Conservation (phyloP, 2,113 vertebrate genomes). For the Solenodon paradoxus region DNA sequence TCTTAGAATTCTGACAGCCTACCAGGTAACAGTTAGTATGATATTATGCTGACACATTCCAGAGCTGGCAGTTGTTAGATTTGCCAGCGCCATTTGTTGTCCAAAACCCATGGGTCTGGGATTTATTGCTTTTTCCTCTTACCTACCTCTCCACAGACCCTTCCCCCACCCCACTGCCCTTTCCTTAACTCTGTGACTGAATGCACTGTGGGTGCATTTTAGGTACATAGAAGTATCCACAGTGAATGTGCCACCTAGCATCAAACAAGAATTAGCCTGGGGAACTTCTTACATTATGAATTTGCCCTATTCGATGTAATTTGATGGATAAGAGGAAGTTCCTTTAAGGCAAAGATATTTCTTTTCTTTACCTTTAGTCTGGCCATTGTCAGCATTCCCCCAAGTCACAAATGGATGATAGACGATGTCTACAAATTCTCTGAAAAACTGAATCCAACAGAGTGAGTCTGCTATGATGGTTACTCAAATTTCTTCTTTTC, state of each 20-base stretch:
- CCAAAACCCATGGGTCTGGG: constrained; percentile 61
- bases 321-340: not conserved
- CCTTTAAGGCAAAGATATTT: not conserved
- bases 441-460: not conserved
- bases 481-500: not conserved
- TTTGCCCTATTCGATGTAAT: not conserved
- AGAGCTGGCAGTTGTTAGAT: constrained; percentile 76
- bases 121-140: constrained; percentile 74
- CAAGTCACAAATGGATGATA: not conserved
- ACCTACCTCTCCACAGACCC: constrained; percentile 22
- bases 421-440: not conserved
- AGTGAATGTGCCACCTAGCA: not conserved
- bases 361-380: not conserved
- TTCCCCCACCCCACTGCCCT: not conserved
- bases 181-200: constrained; percentile 42
- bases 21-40: constrained; percentile 80
- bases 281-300: not conserved
- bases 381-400: not conserved
- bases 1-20: constrained; percentile 79
- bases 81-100: constrained; percentile 53
- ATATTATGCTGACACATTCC: constrained; percentile 75
- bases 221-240: not conserved
- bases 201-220: not conserved
- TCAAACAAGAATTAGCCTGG: not conserved
- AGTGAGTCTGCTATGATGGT: not conserved